These are phyloP conservation scores for Oophaga sylvatica DNA, from an alignment of 2,797 vertebrate species.

Conservation along the genomic window DNA sequence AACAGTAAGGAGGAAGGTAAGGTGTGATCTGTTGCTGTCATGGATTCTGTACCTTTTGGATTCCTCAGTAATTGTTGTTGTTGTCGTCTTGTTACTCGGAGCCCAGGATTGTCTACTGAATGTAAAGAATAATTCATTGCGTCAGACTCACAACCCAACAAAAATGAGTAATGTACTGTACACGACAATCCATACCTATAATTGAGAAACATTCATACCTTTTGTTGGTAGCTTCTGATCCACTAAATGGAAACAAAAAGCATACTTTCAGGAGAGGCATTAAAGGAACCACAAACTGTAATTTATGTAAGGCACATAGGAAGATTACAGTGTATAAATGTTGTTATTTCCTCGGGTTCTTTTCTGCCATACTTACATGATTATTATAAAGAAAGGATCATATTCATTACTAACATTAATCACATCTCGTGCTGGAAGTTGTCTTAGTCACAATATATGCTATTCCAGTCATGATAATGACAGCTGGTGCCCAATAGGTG, in stretches of 20 bases:
- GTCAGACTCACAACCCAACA: not conserved
- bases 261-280: not conserved
- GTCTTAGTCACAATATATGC: not conserved
- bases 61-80: constrained; percentile 61
- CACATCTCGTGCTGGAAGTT: not conserved
- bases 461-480: not conserved
- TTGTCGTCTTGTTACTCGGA: constrained; percentile 50
- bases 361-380: not conserved
- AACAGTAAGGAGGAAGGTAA: not conserved
- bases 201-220: constrained; percentile 34
- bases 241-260: constrained; percentile 27
- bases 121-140: not conserved
- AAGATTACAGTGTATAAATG: not conserved
- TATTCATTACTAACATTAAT: not conserved
- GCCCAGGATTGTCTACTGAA: constrained; percentile 77
- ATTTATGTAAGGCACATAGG: not conserved
- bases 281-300: not conserved
- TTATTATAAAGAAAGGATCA: not conserved
- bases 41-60: constrained; percentile 65
- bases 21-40: not conserved
- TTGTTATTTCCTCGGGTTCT: not conserved
- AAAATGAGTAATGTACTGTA: not conserved
- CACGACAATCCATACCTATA: not conserved
- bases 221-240: constrained; percentile 30
- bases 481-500: not conserved